A percentile compares a stretch with the other conserved stretches of the same genome.
phyloP scores from a whole-genome alignment of 2,888 invertebrate species.

The Orthosia gracilis region DNA sequence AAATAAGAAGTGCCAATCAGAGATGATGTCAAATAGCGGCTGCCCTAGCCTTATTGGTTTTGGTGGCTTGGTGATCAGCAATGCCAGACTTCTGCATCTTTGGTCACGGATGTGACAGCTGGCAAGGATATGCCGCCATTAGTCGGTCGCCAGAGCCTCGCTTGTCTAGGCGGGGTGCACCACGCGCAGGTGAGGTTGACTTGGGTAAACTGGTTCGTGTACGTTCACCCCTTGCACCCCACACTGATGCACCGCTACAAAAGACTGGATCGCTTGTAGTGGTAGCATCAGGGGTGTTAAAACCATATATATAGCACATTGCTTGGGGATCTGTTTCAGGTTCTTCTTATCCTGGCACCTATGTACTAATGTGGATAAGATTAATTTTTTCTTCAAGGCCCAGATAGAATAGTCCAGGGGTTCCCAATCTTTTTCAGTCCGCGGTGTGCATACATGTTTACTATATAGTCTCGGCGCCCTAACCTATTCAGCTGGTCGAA shows the following conservation, averaged over 20 bases:
- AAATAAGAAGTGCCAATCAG: neutral
- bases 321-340: neutral
- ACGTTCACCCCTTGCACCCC: slow-evolving; percentile 49
- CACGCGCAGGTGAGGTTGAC: slow-evolving; percentile 54
- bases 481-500: no score
- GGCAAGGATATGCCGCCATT: slow-evolving; percentile 22
- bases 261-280: neutral
- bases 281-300: slow-evolving; percentile 27
- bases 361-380: neutral
- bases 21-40: neutral
- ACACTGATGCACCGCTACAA: slow-evolving; percentile 35
- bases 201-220: slow-evolving; percentile 15
- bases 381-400: neutral
- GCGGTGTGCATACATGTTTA: no score
- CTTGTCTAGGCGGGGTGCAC: slow-evolving; percentile 46
- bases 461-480: no score
- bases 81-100: neutral
- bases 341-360: neutral
- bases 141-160: slow-evolving; percentile 46
- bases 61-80: neutral
- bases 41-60: neutral
- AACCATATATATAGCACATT: neutral
- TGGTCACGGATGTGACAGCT: neutral
- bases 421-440: no score
- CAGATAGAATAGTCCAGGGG: neutral